Conservation (phyloP, 2,888 invertebrate species). For the Drosophila barbarae region DNA sequence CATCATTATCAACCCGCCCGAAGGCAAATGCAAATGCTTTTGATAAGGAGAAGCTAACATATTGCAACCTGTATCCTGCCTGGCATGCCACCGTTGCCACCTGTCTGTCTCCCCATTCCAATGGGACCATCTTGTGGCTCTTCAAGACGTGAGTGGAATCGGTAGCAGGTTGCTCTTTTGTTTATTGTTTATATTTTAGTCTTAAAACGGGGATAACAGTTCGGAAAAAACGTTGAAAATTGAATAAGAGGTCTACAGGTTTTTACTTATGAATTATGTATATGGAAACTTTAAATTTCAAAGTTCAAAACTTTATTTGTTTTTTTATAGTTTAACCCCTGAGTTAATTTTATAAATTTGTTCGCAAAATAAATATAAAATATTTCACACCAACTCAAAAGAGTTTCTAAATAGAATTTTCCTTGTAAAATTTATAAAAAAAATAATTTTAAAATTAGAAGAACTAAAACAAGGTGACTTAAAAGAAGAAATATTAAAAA, state of each 20-base stretch:
- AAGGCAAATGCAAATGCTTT: background rate
- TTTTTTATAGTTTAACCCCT: background rate
- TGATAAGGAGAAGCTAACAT: conserved; percentile 7
- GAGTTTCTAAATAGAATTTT: too few relatives aligned
- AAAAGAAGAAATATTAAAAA: background rate
- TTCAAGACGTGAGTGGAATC: conserved; percentile 3
- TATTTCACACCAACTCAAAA: background rate
- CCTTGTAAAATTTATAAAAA: background rate
- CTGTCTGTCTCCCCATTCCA: background rate
- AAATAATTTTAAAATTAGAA: background rate
- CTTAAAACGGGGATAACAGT: background rate
- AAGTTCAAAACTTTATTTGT: background rate
- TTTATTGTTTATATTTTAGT: background rate
- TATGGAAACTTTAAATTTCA: background rate
- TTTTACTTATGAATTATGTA: background rate
- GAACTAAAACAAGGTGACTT: too few relatives aligned
- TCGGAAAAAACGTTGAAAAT: too few relatives aligned
- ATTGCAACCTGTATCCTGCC: conserved; percentile 2
- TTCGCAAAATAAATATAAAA: background rate
- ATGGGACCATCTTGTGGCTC: conserved; percentile 3
- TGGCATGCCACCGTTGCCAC: conserved; percentile 5
- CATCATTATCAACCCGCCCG: background rate
- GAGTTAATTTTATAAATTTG: background rate
- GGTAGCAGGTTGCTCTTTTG: background rate
- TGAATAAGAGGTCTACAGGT: background rate